Percentiles rank a stretch among this genome's conserved stretches.
These are phyloP conservation scores for Bolinopsis microptera DNA, from an alignment of 37 sponge, comb jelly and placozoan genomes.

Conservation along the genomic window DNA sequence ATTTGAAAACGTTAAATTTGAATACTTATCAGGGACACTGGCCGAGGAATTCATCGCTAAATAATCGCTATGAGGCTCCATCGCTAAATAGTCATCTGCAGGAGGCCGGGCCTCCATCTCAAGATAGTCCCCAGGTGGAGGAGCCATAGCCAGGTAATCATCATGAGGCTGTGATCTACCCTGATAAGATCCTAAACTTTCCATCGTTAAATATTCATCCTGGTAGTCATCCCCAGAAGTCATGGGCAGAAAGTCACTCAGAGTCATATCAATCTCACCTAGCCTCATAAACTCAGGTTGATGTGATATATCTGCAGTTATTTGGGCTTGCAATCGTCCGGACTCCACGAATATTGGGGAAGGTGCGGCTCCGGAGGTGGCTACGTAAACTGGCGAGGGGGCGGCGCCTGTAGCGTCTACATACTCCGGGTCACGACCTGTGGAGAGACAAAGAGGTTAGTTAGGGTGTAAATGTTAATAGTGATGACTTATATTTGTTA, in stretches of 20 bases:
- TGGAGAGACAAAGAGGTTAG: too few species aligned
- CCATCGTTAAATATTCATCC: neutral
- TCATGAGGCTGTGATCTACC: neutral
- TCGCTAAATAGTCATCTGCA: neutral
- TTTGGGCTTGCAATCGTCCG: neutral
- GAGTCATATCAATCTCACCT: neutral
- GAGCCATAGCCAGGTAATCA: neutral
- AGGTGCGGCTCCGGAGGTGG: neutral
- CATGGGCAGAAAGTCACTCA: neutral
- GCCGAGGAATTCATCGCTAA: neutral
- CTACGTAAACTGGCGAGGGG: neutral
- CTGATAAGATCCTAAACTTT: neutral
- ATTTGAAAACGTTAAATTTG: neutral
- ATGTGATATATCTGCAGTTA: neutral
- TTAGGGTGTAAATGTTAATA: too few species aligned
- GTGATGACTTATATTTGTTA: neutral
- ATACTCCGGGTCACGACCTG: neutral
- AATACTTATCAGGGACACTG: neutral
- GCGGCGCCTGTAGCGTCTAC: neutral
- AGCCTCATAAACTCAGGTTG: conserved; percentile 19
- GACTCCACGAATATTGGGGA: conserved; percentile 7
- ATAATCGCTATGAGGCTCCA: neutral
- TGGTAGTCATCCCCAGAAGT: neutral
- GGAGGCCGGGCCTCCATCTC: neutral
- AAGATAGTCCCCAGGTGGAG: neutral